Percentiles rank a stretch among this genome's conserved stretches.
Conservation (phyloP, 2,888 invertebrate species). For the Ophraella communa region DNA sequence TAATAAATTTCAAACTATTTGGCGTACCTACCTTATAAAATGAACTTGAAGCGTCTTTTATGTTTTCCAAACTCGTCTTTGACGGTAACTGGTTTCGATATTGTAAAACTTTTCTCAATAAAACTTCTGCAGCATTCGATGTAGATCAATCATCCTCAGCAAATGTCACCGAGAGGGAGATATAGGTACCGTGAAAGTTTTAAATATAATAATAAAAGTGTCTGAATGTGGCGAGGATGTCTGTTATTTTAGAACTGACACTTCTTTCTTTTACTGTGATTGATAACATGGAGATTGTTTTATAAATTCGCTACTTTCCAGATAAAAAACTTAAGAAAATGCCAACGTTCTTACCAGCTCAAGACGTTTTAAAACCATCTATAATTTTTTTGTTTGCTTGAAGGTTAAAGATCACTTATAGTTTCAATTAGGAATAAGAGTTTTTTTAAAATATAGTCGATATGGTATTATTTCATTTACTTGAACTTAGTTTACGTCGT, state of each 20-base stretch:
- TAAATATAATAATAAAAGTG: constrained; percentile 30
- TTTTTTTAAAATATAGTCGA: no score
- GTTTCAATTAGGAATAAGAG: no score
- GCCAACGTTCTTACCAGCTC: no score
- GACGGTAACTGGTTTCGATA: constrained; percentile 36
- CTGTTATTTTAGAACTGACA: constrained; percentile 14
- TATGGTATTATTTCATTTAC: no score
- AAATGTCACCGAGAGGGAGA: constrained; percentile 8
- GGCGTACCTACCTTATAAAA: no score
- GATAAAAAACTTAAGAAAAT: no score
- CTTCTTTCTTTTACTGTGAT: constrained; percentile 18
- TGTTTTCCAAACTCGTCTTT: constrained; percentile 13
- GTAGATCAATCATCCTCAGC: constrained; percentile 38
- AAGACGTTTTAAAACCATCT: no score
- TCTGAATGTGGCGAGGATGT: constrained; percentile 22
- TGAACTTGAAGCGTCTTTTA: constrained; percentile 4
- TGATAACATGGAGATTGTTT: constrained; percentile 12
- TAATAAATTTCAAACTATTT: neutral
- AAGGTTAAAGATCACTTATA: no score
- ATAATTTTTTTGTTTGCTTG: no score
- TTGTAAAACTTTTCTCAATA: constrained; percentile 40
- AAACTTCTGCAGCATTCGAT: constrained; percentile 36
- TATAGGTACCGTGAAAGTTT: constrained; percentile 19
- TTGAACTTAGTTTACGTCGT: no score
- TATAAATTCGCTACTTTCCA: no score